Evolutionary conservation across 2,113 vertebrate genomes (phyloP).

Genomic region (Otis tarda): DNA sequence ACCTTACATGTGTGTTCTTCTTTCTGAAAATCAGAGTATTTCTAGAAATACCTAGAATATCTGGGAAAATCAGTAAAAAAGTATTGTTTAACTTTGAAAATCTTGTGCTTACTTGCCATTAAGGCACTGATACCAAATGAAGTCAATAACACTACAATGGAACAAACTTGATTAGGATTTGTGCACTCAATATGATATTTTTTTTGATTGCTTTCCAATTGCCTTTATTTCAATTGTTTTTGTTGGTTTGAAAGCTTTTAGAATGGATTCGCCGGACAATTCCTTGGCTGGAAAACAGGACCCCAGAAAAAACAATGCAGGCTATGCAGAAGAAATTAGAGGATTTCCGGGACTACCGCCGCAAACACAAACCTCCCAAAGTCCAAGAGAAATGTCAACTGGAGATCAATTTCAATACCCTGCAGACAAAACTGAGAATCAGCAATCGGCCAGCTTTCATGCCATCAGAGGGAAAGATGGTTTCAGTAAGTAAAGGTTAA

Average conservation of each 20-base stretch:
- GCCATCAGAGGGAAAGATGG: constrained; percentile 99
- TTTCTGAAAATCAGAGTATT: neutral
- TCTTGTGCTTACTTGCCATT: neutral
- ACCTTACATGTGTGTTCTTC: neutral
- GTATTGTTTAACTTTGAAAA: neutral
- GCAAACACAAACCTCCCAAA: constrained; percentile 96
- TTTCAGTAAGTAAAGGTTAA: constrained; percentile 84
- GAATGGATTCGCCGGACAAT: constrained; percentile 98
- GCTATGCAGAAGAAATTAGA: constrained; percentile 97
- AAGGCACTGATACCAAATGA: neutral
- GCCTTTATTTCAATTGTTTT: neutral
- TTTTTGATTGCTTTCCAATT: neutral
- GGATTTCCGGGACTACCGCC: constrained; percentile 96
- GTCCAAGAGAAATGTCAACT: constrained; percentile 98
- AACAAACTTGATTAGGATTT: neutral
- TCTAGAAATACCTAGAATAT: neutral
- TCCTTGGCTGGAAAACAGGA: constrained; percentile 96
- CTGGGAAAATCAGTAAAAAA: neutral
- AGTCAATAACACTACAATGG: neutral
- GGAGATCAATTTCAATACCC: constrained; percentile 98
- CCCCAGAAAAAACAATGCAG: constrained; percentile 92
- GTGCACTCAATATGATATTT: neutral
- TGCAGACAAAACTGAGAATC: constrained; percentile 96
- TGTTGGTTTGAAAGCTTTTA: constrained; percentile 77
- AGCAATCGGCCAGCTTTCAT: constrained; percentile 97